Percentiles rank a stretch among this genome's conserved stretches.
These are phyloP conservation scores for Radopholus similis DNA, from an alignment of 1,140 invertebrate genomes.

Conservation along the genomic window DNA sequence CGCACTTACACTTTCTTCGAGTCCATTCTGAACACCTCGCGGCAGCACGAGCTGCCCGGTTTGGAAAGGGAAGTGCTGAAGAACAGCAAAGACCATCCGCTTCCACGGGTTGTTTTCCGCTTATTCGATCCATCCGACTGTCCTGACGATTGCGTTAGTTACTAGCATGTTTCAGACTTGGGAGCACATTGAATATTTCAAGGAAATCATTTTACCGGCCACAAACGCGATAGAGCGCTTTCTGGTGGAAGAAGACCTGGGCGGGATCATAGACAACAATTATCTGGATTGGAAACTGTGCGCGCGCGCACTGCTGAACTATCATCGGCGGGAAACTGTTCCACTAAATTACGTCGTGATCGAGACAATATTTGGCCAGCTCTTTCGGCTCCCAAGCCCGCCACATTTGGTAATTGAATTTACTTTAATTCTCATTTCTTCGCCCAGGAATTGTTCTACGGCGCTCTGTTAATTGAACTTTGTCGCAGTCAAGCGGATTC, in stretches of 20 bases:
- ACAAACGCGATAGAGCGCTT: conserved; percentile 95
- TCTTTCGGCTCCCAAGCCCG: conserved; percentile 84
- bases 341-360: conserved; percentile 97
- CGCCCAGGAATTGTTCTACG: conserved; percentile 81
- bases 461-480: conserved; percentile 88
- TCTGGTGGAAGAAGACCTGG: conserved; percentile 91
- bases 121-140: conserved; percentile 99
- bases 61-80: conserved; percentile 66
- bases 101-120: conserved; percentile 67
- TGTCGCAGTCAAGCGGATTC: conserved; percentile 92
- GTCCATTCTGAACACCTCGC: conserved; percentile 83
- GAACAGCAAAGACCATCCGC: conserved; percentile 72
- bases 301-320: conserved; percentile 82
- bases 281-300: conserved; percentile 71
- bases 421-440: background rate
- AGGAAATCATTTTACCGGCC: conserved; percentile 73
- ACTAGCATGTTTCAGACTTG: no score
- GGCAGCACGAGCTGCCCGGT: conserved; percentile 89
- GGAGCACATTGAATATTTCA: conserved; percentile 33
- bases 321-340: conserved; percentile 86
- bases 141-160: no score
- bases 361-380: conserved; percentile 69
- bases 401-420: conserved; percentile 65
- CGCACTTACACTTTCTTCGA: conserved; percentile 93
- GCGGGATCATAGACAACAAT: conserved; percentile 85